Evolutionary conservation across 2,113 vertebrate genomes (phyloP), one percentile per base, ranked within the genome.

Genomic region (Antigone vipio): DNA sequence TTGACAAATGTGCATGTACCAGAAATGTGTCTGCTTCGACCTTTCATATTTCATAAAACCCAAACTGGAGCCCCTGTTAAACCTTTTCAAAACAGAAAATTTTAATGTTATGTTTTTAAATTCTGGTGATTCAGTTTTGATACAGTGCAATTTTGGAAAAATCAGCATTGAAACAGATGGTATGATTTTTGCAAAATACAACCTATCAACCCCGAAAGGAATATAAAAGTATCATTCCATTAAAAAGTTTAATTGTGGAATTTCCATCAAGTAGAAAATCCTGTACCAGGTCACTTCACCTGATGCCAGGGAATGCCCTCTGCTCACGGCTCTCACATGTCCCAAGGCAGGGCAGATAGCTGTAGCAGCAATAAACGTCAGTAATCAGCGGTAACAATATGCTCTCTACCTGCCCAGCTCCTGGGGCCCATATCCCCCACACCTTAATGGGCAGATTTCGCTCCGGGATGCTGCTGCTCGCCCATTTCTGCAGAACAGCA

Each of bases 261-360:
- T 67, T 82, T 22, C 38, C 17, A 32, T 15, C 23, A 15, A 34
- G 47, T 19, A 32, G 52, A 38, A 78, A 30, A 32, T 30, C 27
- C 34, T 15, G 14, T 7, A 10, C 20, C 42, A 23, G 26, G 22
- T 47, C 69, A 27, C 34, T 45, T 71, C 47, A 67, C 47, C 47
- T 47, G 74, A 24, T 11, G 47, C 23, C 66, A 44, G 67, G 38
- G 72, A 26, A 1, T 58, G 59, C 47, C 45, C 8, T 59, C n/a
- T 21, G 42, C 4, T 45, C 24, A 11, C 1, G 9, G 21, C 14
- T 29, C 62, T n/a, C 16, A 2, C 29, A 3, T 0, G 0, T 19
- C 88, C 34, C 74, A 56, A 17, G 86, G 92, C 85, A 13, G 7
- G 12, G 50, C 56, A 55, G 74, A 9, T 42, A 27, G 11, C 44